Evolutionary conservation across 2,888 invertebrate species (phyloP), one percentile per base, ranked within the genome.

Genomic region (Electrophaes corylata): DNA sequence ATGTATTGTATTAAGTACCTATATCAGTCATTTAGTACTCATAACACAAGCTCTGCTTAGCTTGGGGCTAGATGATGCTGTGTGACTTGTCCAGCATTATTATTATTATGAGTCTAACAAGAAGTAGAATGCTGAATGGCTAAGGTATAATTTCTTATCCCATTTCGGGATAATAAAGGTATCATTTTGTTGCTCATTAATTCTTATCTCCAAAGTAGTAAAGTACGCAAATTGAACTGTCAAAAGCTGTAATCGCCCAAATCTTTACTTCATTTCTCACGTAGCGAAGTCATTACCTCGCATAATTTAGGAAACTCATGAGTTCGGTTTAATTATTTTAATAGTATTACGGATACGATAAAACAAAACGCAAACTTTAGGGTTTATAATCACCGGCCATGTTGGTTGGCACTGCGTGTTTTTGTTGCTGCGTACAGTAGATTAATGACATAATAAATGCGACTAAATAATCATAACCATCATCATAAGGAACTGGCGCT

Each of bases 121-220:
- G n/a, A n/a, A n/a, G n/a, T n/a, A n/a, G n/a, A n/a, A n/a, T n/a
- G 5, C 35, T 35, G 35, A 5, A 18, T 18, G 18, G 10, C 16
- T 18, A 40, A 19, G n/a, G 5, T 3, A n/a, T n/a, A 39, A 40
- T 40, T 20, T 18, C 19, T 19, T 40, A 20, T 40, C 20, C n/a
- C 37, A 35, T 37, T 37, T 37, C 16, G 10, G 18, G 5, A 5
- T 40, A 40, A 40, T 40, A 40, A 40, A 40, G 18, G 40, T 46
- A 40, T 23, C 46, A 53, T 31, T 54, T 46, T 35, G 41, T 54
- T 41, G 41, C 54, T 48, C 41, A 43, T 55, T 55, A n/a, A 48
- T 55, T 54, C 40, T 54, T 43, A 55, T 55, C 43, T 55, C 43
- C 26, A 37, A 47, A 48, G 54, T 55, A 48, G 48, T 26, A 47